Percentiles rank a stretch among this genome's conserved stretches.
phyloP scores from a whole-genome alignment of 2,888 invertebrate genomes.

The Drosophila prostipennis region DNA sequence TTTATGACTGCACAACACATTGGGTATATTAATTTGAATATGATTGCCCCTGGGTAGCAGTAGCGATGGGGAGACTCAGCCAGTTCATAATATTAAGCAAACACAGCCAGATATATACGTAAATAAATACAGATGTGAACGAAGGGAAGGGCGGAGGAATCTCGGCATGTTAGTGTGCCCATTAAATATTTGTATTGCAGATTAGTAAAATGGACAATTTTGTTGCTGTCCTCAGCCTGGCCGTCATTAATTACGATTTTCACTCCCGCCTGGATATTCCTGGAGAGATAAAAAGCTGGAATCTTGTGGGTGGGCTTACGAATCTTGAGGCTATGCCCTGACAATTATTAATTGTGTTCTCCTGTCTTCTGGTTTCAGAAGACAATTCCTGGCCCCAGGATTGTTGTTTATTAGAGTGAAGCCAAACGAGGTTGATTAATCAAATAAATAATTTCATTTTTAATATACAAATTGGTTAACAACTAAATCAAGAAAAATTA shows the following conservation, averaged over 20 bases:
- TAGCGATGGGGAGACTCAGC: constrained; percentile 41
- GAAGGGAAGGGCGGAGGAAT: neutral
- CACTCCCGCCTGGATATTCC: constrained; percentile 53
- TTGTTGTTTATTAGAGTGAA: neutral
- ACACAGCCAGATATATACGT: constrained; percentile 16
- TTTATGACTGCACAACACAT: constrained; percentile 77
- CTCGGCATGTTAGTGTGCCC: constrained; percentile 53
- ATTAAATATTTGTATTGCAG: constrained; percentile 76
- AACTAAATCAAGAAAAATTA: too few species aligned
- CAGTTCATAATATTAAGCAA: constrained; percentile 71
- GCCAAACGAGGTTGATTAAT: neutral
- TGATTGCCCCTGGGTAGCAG: constrained; percentile 70
- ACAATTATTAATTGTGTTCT: constrained; percentile 77
- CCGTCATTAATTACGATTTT: constrained; percentile 76
- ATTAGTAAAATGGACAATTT: constrained; percentile 77
- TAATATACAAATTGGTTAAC: too few species aligned
- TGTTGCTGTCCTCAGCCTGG: constrained; percentile 39
- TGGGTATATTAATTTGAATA: constrained; percentile 81
- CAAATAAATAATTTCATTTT: too few species aligned
- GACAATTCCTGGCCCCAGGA: constrained; percentile 3
- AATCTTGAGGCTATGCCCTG: constrained; percentile 50
- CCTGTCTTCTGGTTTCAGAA: constrained; percentile 45
- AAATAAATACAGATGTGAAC: constrained; percentile 20
- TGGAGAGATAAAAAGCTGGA: constrained; percentile 14
- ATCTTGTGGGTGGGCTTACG: constrained; percentile 3